Percentiles rank a stretch among this genome's conserved stretches.
phyloP scores from a whole-genome alignment of 2,888 invertebrate species.

The Nephrotoma guestfalica region DNA sequence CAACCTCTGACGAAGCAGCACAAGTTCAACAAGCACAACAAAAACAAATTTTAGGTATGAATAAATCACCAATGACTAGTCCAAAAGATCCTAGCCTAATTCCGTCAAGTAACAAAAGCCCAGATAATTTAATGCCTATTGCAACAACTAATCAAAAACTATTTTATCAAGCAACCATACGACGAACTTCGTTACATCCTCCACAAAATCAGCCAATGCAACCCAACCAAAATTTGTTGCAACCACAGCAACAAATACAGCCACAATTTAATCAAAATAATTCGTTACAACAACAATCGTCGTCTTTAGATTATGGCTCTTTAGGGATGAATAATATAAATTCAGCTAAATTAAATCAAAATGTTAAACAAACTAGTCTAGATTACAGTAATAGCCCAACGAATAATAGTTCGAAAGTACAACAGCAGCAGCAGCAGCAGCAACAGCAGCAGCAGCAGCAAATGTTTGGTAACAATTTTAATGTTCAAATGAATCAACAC shows the following conservation, averaged over 20 bases:
- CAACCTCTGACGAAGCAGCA: slow-evolving; percentile 34
- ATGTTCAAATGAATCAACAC: not conserved
- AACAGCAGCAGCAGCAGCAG: not conserved
- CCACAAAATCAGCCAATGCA: slow-evolving; percentile 32
- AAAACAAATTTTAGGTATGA: slow-evolving; percentile 8
- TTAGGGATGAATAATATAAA: slow-evolving; percentile 1
- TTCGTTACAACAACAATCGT: not conserved
- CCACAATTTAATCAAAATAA: slow-evolving; percentile 10
- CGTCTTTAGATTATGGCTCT: not conserved
- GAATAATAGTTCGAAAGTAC: not conserved
- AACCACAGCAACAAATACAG: slow-evolving; percentile 7
- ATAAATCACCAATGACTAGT: slow-evolving; percentile 32
- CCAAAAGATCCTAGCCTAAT: slow-evolving; percentile 30
- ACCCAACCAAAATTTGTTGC: slow-evolving; percentile 14
- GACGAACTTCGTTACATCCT: slow-evolving; percentile 17
- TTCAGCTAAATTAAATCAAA: not conserved
- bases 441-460: not conserved
- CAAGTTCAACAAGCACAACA: slow-evolving; percentile 25
- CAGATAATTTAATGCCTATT: slow-evolving; percentile 33
- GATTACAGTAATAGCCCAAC: not conserved
- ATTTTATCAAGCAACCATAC: slow-evolving; percentile 32
- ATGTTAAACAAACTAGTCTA: not conserved
- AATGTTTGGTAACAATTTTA: not conserved
- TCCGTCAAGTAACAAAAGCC: slow-evolving; percentile 32
- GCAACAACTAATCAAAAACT: slow-evolving; percentile 40